Percentiles rank a stretch among this genome's conserved stretches.
Conservation (phyloP, 2,797 vertebrate species). For the Brachyalestes nurse region DNA sequence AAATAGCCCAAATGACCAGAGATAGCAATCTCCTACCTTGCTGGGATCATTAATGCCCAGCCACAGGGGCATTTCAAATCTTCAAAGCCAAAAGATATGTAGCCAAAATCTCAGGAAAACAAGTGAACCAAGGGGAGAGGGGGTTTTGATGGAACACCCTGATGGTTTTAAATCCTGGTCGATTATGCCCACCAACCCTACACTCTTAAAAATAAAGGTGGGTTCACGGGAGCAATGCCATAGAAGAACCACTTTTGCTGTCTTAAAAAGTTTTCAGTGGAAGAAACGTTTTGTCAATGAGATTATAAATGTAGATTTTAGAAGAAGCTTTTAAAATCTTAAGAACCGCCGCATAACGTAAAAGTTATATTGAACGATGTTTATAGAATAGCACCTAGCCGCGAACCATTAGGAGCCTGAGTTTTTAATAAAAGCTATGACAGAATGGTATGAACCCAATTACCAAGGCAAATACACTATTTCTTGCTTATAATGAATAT, state of each 20-base stretch:
- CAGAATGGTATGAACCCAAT: background rate
- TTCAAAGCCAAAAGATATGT: constrained; percentile 59
- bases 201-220: background rate
- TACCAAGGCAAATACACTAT: background rate
- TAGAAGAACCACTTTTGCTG: background rate
- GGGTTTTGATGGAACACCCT: background rate
- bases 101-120: constrained; percentile 40
- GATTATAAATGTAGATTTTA: background rate
- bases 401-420: background rate
- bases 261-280: background rate
- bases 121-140: background rate
- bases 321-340: background rate
- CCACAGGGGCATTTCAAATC: constrained; percentile 66
- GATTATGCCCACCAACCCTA: background rate
- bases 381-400: background rate
- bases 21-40: constrained; percentile 58
- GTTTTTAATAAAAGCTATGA: background rate
- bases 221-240: background rate
- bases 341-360: background rate
- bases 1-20: constrained; percentile 55
- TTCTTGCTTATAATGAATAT: background rate
- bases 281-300: background rate
- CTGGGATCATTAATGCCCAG: constrained; percentile 67
- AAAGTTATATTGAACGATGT: background rate
- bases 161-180: background rate